Percentiles rank a stretch among this genome's conserved stretches.
Evolutionary conservation across 2,888 invertebrate species (phyloP).

Genomic region (Acrocyrtus sp.): DNA sequence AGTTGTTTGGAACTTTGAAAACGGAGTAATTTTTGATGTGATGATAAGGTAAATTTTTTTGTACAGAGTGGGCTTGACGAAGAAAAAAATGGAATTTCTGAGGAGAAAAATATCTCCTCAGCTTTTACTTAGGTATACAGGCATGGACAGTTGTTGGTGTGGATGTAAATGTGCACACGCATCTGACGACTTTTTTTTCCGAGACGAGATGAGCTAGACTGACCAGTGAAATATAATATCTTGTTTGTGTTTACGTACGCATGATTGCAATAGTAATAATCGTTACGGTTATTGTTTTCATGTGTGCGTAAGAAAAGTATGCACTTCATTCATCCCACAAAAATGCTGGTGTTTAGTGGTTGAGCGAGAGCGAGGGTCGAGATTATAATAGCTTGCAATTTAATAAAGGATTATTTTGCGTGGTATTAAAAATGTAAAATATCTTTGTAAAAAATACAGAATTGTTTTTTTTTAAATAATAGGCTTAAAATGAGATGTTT

Average conservation of each 20-base stretch:
- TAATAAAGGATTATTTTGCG: neutral
- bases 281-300: neutral
- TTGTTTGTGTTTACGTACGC: too few relatives aligned
- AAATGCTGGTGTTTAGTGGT: neutral
- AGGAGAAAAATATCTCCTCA: too few relatives aligned
- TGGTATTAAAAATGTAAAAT: neutral
- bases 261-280: too few relatives aligned
- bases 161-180: neutral
- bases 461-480: neutral
- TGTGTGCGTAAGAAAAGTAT: neutral
- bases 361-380: neutral
- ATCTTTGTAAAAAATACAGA: neutral
- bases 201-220: neutral
- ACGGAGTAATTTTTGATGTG: too few relatives aligned
- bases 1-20: too few relatives aligned
- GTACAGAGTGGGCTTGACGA: too few relatives aligned
- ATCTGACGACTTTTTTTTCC: neutral
- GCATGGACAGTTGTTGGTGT: too few relatives aligned
- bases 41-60: too few relatives aligned
- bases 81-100: too few relatives aligned
- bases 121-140: too few relatives aligned
- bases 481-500: constrained; percentile 2
- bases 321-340: neutral
- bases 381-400: neutral
- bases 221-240: too few relatives aligned